Evolutionary conservation across 2,888 invertebrate species (phyloP).

Genomic region (Trachelus tabidus): DNA sequence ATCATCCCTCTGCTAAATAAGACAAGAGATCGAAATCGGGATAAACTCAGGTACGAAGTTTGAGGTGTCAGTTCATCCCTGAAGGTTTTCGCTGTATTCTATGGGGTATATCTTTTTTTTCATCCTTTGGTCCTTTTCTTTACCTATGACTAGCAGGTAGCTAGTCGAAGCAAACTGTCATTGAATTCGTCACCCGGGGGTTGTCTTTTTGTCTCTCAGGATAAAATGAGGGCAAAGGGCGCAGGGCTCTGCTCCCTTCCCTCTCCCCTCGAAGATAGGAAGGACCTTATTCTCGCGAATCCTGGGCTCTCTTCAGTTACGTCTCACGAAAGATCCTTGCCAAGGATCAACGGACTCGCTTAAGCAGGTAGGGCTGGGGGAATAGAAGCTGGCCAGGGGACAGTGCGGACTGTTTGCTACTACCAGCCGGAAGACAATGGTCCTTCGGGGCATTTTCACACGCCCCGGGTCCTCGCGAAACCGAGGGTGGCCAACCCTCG

Average conservation of each 20-base stretch:
- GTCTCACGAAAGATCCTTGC: constrained; percentile 28
- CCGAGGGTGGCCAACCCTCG: constrained; percentile 42
- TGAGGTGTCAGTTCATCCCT: constrained; percentile 9
- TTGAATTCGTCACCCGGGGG: too few species aligned
- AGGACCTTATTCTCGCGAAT: too few species aligned
- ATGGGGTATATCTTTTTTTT: neutral
- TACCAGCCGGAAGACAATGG: neutral
- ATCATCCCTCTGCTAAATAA: constrained; percentile 37
- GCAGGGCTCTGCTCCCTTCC: too few species aligned
- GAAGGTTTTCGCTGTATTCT: neutral
- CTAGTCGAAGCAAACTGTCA: neutral
- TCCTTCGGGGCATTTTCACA: constrained; percentile 16
- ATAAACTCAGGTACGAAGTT: constrained; percentile 22
- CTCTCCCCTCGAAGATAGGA: too few species aligned
- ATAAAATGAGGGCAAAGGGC: too few species aligned
- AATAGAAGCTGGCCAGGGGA: constrained; percentile 29
- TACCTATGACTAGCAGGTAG: neutral
- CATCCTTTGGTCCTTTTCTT: neutral
- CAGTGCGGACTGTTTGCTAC: constrained; percentile 12
- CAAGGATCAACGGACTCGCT: constrained; percentile 33
- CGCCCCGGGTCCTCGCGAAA: constrained; percentile 20
- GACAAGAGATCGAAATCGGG: constrained; percentile 35
- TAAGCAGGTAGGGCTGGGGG: constrained; percentile 16
- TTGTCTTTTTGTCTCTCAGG: too few species aligned
- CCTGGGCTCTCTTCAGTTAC: neutral